Conservation (phyloP, 2,113 vertebrate genomes). For the Triplophysa tibetana region DNA sequence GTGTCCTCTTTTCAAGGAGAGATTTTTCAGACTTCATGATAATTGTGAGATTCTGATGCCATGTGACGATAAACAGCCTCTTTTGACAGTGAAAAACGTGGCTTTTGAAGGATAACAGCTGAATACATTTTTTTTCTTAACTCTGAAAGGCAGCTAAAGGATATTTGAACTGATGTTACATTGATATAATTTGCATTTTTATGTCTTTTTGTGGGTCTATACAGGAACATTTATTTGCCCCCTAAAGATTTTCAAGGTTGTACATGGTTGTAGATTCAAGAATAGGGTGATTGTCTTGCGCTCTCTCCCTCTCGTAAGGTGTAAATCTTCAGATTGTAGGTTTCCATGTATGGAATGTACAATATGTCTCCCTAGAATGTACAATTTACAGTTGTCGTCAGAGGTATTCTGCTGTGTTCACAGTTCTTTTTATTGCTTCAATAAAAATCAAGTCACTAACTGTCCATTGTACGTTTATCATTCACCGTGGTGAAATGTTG, state of each 20-base stretch:
- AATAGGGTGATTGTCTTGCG: not conserved
- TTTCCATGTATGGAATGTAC: not conserved
- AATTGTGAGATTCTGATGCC: constrained; percentile 29
- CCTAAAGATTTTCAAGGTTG: not conserved
- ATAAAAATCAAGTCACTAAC: not conserved
- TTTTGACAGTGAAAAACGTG: constrained; percentile 14
- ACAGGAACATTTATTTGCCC: not conserved
- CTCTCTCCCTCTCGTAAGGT: not conserved
- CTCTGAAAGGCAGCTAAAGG: constrained; percentile 23
- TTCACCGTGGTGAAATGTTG: not conserved
- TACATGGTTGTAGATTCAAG: not conserved
- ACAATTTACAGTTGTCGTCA: constrained; percentile 8
- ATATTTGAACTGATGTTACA: not conserved
- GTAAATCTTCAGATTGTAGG: not conserved
- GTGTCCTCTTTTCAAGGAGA: constrained; percentile 18
- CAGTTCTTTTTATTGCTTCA: constrained; percentile 5
- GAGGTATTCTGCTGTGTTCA: not conserved
- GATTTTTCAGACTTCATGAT: constrained; percentile 7
- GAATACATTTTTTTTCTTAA: constrained; percentile 13
- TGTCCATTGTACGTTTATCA: constrained; percentile 3
- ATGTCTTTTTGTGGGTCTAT: not conserved
- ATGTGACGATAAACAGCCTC: constrained; percentile 2
- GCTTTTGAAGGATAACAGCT: not conserved
- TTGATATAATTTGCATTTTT: not conserved
- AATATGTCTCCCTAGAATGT: not conserved